Evolutionary conservation across 2,113 vertebrate species (phyloP), one percentile per base, ranked within the genome.

Genomic region (Uria lomvia): DNA sequence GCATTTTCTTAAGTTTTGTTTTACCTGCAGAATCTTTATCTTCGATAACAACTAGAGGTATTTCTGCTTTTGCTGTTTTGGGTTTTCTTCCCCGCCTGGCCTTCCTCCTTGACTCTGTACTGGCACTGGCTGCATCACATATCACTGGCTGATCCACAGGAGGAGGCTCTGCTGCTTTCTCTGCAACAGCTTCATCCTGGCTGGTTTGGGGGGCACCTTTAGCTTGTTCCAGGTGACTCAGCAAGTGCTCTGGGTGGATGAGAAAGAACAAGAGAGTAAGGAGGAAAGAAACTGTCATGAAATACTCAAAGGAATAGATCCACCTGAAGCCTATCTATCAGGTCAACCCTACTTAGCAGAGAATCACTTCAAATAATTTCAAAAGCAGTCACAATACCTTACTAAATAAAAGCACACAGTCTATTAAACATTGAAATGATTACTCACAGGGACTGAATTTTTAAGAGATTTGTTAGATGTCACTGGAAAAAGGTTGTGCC

Each of bases 51-150:
- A 78, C 97, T 62, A 97, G 53, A 8, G 98, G 86, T 24, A 98
- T 92, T 91, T 98, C 97, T 4, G 82, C 63, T 96, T 98, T 98
- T 40, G 98, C 95, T 19, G 95, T 94, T 97, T 98, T 99, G 21
- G 97, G 92, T 91, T 98, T 99, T 72, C 99, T 98, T 12, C 98
- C 98, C 42, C 98, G 97, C 76, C 97, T 97, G 19, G 93, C 96
- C 85, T 98, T 99, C 92, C 98, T 98, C 96, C 98, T 99, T 12
- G 97, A 97, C 72, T 97, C 98, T 15, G 94, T 91, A 60, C 75
- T 88, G 45, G 94, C 84, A 16, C 91, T 56, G 9, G 86, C 47
- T 15, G 47, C 62, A 27, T 96, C 87, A 52, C 91, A 80, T 15
- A 68, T 21, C 1, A 59, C 74, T 1, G 95, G 91, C 2, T 96